These are phyloP conservation scores for Pyrocephalus nanus DNA, from an alignment of 2,797 vertebrate genomes.

Conservation along the genomic window DNA sequence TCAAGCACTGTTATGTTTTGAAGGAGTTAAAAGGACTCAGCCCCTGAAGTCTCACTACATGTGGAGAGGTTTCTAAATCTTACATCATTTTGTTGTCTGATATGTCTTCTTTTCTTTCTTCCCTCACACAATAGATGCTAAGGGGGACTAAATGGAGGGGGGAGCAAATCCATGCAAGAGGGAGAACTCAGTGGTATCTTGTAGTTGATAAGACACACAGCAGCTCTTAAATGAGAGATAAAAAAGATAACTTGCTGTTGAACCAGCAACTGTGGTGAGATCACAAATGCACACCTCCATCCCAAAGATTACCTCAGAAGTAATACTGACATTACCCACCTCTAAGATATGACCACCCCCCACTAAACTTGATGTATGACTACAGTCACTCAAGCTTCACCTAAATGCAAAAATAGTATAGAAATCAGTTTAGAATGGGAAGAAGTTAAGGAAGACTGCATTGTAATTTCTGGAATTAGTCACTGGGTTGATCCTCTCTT, in stretches of 20 bases:
- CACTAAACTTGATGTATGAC: too few relatives aligned
- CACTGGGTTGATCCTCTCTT: too few relatives aligned
- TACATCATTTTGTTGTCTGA: not conserved
- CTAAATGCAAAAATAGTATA: not conserved
- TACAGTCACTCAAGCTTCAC: too few relatives aligned
- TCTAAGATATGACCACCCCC: rapidly evolving
- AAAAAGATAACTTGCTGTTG: not conserved
- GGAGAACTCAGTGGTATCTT: not conserved
- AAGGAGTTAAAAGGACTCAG: not conserved
- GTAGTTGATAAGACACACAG: not conserved
- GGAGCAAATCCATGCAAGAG: not conserved
- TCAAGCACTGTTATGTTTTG: not conserved
- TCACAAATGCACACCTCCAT: not conserved
- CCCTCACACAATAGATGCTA: not conserved
- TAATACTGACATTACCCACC: too few relatives aligned
- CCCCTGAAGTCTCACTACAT: not conserved
- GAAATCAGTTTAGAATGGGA: not conserved
- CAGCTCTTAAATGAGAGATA: not conserved
- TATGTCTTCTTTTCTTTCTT: not conserved
- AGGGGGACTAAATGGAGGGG: not conserved
- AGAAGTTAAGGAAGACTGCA: not conserved
- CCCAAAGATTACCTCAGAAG: not conserved
- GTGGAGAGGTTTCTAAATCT: not conserved
- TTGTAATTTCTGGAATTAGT: not conserved
- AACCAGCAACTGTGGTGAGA: not conserved